Base-by-base conservation (phyloP, 1,140 invertebrate genomes). In the Parapsyche elsis region DNA sequence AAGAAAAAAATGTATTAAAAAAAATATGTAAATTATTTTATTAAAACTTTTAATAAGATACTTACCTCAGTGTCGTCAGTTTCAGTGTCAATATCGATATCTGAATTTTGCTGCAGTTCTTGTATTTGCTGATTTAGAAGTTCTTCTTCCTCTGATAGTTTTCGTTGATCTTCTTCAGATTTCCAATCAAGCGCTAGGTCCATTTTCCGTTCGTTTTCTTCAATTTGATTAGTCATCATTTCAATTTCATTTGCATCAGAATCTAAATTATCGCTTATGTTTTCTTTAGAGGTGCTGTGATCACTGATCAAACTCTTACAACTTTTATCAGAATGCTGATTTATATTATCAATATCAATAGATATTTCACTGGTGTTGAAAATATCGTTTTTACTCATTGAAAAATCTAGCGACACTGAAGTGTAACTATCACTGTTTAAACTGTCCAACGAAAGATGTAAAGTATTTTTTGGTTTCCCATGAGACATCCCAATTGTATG, bases 21-120 rank as follows among this genome's bases (percentile, higher is more conserved):
- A 57, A n/a, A n/a, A 71, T 30, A 79, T n/a, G n/a, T n/a, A n/a
- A n/a, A n/a, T n/a, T n/a, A n/a, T n/a, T n/a, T n/a, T n/a, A 46
- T 77, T 49, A 26, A 57, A 76, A 77, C 44, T 83, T 75, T 67
- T 12, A 61, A 12, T 26, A 70, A 61, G 23, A 79, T 9, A 77
- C 64, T 85, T 81, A 88, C 88, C 85, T 93, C 92, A 7, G 92
- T 93, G 81, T 94, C 94, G 86, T 95, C 94, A 0, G 94, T 95
- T 87, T 95, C 94, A 0, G 94, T 95, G 83, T 95, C 94, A 24
- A 95, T 89, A 87, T 95, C 94, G 78, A 94, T 94, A 85, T 96
- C 95, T 0, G 94, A 92, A 24, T 92, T 94, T 86, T 96, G 92
- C 74, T 93, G 89, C 67, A 94, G 89, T 85, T 96, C 94, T 71